Base-by-base conservation (phyloP, 53 echinoderm and acorn worm species). In the Holothuria scabra region DNA sequence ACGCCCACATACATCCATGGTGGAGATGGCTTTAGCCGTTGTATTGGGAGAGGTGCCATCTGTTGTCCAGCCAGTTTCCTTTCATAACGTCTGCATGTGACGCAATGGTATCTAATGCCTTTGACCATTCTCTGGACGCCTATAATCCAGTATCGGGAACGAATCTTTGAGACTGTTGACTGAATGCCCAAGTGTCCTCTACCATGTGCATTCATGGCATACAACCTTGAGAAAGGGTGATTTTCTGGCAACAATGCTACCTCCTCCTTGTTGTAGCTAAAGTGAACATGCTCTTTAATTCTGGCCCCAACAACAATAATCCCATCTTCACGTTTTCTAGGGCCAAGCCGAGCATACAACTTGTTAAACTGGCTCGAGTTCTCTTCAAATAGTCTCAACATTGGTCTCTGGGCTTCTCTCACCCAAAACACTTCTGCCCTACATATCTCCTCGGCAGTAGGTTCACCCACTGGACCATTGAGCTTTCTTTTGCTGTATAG, bases 1-100 rank as follows among this genome's bases (percentile, higher is more conserved):
- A 90, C 82, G n/a, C 86, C 83, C 1, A 89, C 29, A 28, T 81
- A 89, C 20, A 44, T 69, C 84, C 69, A 89, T 19, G 89, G 89
- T 65, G 89, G 89, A 20, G 79, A 89, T 64, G 89, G 84, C 68
- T 84, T 84, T 1, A 88, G 58, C 31, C 88, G 28, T 20, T 75
- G 24, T 8, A 31, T 30, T 14, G 76, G 76, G 4, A 76, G 30
- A 8, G 55, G 23, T 44, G 10, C 76, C 76, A 76, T 76, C 30
- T 76, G 46, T 31, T 76, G 76, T 48, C 31, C 76, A 26, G 48
- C 23, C 24, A 49, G 20, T 14, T n/a, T 23, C 48, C 20, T 52
- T 22, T 76, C 57, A 32, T 23, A 76, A 28, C 66, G 18, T 30
- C 32, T 64, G 79, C 86, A 66, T 20, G 30, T 55, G 65, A 46